phyloP scores from a whole-genome alignment of 2,797 vertebrate species.

The Brotula barbata region DNA sequence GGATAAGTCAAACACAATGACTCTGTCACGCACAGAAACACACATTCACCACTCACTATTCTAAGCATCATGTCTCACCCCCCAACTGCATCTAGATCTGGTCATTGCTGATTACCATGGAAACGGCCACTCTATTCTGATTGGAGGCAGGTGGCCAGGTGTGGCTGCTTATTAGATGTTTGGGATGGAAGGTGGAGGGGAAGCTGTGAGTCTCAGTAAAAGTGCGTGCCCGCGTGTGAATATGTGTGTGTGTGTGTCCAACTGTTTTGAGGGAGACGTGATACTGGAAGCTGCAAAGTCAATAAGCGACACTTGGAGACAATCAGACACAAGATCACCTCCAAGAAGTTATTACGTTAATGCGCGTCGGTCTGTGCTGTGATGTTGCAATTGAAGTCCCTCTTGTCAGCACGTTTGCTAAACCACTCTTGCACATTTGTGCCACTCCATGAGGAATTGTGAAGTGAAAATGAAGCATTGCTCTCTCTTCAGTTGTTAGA shows the following conservation, averaged over 20 bases:
- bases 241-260: slow-evolving; percentile 3
- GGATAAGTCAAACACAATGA: slow-evolving; percentile 8
- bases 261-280: slow-evolving; percentile 44
- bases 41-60: slow-evolving; percentile 16
- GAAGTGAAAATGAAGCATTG: slow-evolving; percentile 12
- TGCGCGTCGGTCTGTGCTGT: slow-evolving; percentile 31
- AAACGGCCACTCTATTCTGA: slow-evolving; percentile 56
- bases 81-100: slow-evolving; percentile 43
- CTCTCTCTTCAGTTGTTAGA: slow-evolving; percentile 4
- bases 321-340: slow-evolving; percentile 42
- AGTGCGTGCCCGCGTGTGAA: slow-evolving; percentile 25
- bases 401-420: slow-evolving; percentile 39
- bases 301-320: slow-evolving; percentile 58
- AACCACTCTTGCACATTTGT: slow-evolving; percentile 22
- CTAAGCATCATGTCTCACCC: slow-evolving; percentile 45
- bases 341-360: slow-evolving; percentile 46
- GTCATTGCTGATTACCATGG: slow-evolving; percentile 50
- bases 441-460: slow-evolving; percentile 2
- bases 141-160: slow-evolving; percentile 77
- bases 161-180: slow-evolving; percentile 65
- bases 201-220: slow-evolving; percentile 42
- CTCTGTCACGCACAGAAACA: slow-evolving; percentile 16
- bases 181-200: slow-evolving; percentile 66
- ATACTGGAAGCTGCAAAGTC: slow-evolving; percentile 41
- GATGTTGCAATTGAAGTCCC: slow-evolving; percentile 35